A percentile compares a stretch with the other conserved stretches of the same genome.
Evolutionary conservation across 92 coral and sea anemone species (phyloP).

Genomic region (Parazoanthus atlanticus): DNA sequence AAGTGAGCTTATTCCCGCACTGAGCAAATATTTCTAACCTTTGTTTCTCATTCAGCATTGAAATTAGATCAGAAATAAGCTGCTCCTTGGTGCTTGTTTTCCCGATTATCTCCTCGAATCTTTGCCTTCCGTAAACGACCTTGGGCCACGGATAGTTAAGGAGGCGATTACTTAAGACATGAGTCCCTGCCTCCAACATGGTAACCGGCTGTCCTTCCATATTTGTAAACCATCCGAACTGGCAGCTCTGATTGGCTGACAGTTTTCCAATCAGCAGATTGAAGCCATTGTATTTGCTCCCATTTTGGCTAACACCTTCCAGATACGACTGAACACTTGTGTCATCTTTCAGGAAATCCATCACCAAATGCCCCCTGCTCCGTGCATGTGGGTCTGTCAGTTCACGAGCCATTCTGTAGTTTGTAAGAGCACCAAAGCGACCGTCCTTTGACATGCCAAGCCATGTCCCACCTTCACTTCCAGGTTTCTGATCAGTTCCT

Average conservation of each 20-base stretch:
- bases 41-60: constrained; percentile 57
- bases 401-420: constrained; percentile 73
- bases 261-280: constrained; percentile 74
- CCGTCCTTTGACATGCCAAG: constrained; percentile 81
- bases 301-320: constrained; percentile 48
- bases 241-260: constrained; percentile 32
- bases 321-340: constrained; percentile 47
- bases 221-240: constrained; percentile 71
- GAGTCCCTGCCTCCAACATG: constrained; percentile 64
- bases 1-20: background rate
- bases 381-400: constrained; percentile 41
- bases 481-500: constrained; percentile 80
- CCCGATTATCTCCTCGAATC: constrained; percentile 62
- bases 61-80: constrained; percentile 53
- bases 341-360: constrained; percentile 64
- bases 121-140: constrained; percentile 76
- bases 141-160: constrained; percentile 85
- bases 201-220: constrained; percentile 59
- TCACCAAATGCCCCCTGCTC: constrained; percentile 77
- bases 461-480: constrained; percentile 90
- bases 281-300: constrained; percentile 74
- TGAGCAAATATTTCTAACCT: constrained; percentile 51
- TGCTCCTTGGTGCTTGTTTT: constrained; percentile 49
- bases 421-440: constrained; percentile 74
- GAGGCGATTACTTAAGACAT: constrained; percentile 73